A percentile compares a stretch with the other conserved stretches of the same genome.
phyloP scores from a whole-genome alignment of 2,113 vertebrate species.

The Meleagris gallopavo region DNA sequence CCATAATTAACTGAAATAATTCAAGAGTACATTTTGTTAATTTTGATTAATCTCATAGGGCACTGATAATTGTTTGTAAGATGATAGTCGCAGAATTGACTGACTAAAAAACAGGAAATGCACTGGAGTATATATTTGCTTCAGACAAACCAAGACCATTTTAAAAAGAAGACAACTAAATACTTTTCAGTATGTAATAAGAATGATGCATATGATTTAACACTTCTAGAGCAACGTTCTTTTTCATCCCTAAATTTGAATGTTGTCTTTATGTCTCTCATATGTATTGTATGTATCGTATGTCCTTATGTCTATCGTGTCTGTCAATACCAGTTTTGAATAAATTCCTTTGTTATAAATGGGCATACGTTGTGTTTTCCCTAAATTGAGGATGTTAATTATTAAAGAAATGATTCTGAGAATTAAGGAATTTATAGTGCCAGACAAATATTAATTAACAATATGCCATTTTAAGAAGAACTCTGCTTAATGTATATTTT shows the following conservation, averaged over 20 bases:
- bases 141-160: background rate
- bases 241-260: background rate
- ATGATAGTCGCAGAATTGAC: background rate
- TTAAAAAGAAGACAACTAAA: background rate
- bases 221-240: background rate
- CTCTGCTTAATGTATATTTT: background rate
- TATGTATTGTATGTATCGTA: no score
- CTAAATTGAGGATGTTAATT: background rate
- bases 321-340: background rate
- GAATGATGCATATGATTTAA: background rate
- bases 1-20: background rate
- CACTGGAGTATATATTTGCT: background rate
- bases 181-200: background rate
- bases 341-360: background rate
- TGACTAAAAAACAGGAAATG: background rate
- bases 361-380: background rate
- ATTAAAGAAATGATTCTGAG: background rate
- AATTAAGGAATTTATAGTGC: background rate
- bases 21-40: background rate
- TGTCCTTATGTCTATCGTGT: background rate
- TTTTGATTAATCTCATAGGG: background rate
- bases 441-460: background rate
- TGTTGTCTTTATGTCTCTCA: background rate
- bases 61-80: background rate
- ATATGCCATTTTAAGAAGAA: background rate